A percentile compares a stretch with the other conserved stretches of the same genome.
phyloP scores from a whole-genome alignment of 2,797 vertebrate species.

The Paramormyrops hopkinsi region DNA sequence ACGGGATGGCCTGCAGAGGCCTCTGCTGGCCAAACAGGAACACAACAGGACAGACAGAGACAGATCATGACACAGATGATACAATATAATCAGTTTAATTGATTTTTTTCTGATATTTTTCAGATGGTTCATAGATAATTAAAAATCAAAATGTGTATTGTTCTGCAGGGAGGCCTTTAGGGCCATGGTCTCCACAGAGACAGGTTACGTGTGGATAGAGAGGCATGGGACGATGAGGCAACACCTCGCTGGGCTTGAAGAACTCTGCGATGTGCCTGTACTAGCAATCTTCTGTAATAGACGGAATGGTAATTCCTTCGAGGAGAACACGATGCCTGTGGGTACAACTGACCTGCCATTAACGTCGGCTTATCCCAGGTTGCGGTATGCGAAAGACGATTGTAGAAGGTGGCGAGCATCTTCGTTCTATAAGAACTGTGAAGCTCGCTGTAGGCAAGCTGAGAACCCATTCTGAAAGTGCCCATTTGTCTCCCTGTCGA shows the following conservation, averaged over 20 bases:
- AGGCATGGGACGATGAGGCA: not conserved
- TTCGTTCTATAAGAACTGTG: constrained; percentile 46
- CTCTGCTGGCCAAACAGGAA: not conserved
- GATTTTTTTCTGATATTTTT: not conserved
- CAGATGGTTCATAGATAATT: not conserved
- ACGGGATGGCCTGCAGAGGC: not conserved
- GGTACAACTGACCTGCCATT: not conserved
- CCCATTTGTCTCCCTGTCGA: constrained; percentile 26
- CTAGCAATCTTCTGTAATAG: not conserved
- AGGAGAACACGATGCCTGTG: not conserved
- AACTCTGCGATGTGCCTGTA: not conserved
- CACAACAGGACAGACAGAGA: not conserved
- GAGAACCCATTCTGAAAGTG: constrained; percentile 42
- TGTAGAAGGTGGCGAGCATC: constrained; percentile 8
- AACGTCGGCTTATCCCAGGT: not conserved
- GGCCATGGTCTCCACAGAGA: constrained; percentile 20
- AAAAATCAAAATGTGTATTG: not conserved
- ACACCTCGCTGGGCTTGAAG: not conserved
- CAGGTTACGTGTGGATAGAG: not conserved
- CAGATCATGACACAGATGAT: not conserved
- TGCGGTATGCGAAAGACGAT: not conserved
- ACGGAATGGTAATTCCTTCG: not conserved
- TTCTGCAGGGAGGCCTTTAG: not conserved
- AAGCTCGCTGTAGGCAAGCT: constrained; percentile 48
- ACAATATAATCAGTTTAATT: not conserved